phyloP scores from a whole-genome alignment of 2,888 invertebrate species.

The Zygothrica quintamaculata region DNA sequence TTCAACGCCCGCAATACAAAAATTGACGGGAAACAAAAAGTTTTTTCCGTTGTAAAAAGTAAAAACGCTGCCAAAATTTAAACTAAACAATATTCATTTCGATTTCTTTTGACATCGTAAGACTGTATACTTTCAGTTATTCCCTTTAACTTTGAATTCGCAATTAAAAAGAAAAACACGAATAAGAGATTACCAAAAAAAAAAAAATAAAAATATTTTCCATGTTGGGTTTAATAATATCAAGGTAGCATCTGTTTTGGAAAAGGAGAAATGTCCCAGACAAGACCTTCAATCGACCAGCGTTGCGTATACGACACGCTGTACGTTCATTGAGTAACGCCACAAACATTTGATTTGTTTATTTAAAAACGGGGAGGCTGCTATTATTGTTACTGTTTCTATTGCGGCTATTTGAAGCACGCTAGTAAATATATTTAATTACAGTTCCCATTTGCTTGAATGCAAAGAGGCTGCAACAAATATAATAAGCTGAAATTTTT shows the following conservation, averaged over 20 bases:
- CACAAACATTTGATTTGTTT: constrained; percentile 56
- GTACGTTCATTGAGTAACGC: constrained; percentile 57
- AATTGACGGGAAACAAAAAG: constrained; percentile 53
- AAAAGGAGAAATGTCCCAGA: constrained; percentile 32
- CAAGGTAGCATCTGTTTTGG: constrained; percentile 25
- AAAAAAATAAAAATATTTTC: constrained; percentile 6
- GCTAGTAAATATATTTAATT: constrained; percentile 73
- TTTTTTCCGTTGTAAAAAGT: constrained; percentile 69
- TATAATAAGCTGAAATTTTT: constrained; percentile 36
- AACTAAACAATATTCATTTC: constrained; percentile 37
- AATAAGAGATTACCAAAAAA: no score
- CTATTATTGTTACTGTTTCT: constrained; percentile 31
- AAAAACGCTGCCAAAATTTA: constrained; percentile 62
- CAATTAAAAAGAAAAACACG: constrained; percentile 14
- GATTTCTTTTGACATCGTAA: constrained; percentile 32
- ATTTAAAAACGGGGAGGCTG: constrained; percentile 39
- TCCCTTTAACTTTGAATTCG: constrained; percentile 19
- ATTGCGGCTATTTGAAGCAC: constrained; percentile 44
- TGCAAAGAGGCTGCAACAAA: constrained; percentile 35
- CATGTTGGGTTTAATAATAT: constrained; percentile 12
- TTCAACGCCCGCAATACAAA: constrained; percentile 20
- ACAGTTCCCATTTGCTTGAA: constrained; percentile 50
- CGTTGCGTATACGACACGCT: constrained; percentile 49
- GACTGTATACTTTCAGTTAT: constrained; percentile 11
- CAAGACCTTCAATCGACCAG: constrained; percentile 26